Base-by-base conservation (phyloP, 1,140 invertebrate species). In the Temnothorax curvispinosus region DNA sequence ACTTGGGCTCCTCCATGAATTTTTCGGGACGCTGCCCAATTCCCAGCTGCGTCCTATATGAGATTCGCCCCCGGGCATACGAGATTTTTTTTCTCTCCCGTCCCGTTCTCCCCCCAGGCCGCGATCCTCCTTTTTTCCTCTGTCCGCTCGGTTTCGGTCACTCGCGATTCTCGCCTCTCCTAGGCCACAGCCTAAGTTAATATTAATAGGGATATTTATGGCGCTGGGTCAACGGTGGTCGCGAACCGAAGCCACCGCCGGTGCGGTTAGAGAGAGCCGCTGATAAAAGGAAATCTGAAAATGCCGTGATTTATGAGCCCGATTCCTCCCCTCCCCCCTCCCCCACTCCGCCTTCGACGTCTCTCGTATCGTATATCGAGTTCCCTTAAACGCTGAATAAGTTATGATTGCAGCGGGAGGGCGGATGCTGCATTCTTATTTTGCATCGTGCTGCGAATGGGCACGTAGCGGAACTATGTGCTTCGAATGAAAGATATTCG, bases 181-280 rank as follows among this genome's bases (percentile, higher is more conserved):
- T 88, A 88, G 87, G 76, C 87, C 27, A 86, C 27, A 86, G 92
- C 92, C 94, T 95, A 95, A 95, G 93, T 95, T 95, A 95, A 95
- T 95, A 95, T 95, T 95, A 95, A 95, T 95, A 93, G 94, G 94
- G 91, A 95, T 95, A 95, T 95, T 95, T 95, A 95, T 95, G 94
- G 93, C 92, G 92, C 72, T 87, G 92, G 94, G 93, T 94, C 93
- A 95, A 91, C 89, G 88, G 78, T 93, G 93, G 92, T 93, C 93
- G 92, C 93, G 88, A 78, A 27, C 67, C 65, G 65, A 1, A 69
- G 11, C 65, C 13, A 50, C 18, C 62, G 75, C 56, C 67, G 58
- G 56, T 38, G 75, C 78, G 85, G 85, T 88, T 90, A 93, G 89
- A 93, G 92, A 93, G 92, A 93, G 87, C 84, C 86, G 75, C 92